Base-by-base conservation (phyloP, 2,888 invertebrate species). In the Margaritifera margaritifera region DNA sequence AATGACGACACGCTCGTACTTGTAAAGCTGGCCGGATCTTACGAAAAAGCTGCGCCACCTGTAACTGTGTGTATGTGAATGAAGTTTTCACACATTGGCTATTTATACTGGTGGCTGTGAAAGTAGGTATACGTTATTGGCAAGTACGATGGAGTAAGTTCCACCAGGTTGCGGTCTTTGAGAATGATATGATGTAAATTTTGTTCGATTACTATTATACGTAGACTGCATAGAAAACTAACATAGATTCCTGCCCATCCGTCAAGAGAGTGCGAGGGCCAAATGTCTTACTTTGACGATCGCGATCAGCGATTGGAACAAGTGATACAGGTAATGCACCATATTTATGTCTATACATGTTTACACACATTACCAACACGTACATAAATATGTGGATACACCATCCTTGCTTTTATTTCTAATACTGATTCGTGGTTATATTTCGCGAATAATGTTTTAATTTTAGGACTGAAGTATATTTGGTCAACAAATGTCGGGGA, bases 291-390 rank as follows among this genome's bases (percentile, higher is more conserved):
- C 71, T 71, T 75, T 52, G 76, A 83, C 69, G 79, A 84, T 64
- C 78, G 85, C 57, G 86, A 86, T 53, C 84, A 86, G 65, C 79
- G 85, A 64, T 68, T 87, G 65, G 87, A 87, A 74, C 78, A 81
- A 71, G 85, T 87, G 59, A 87, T 87, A 68, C 86, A 87, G 86
- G 87, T 86, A 68, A 59, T 56, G 59, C 42, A 53, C 24, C 63
- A 67, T 71, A 63, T 69, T 62, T 67, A 70, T 66, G 57, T 57
- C 15, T 57, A 57, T 25, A 20, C 15, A 57, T 57, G 22, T 57
- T 6, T 57, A 57, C 31, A 15, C 8, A 18, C 15, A 22, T 8
- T 60, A 42, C 42, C 0, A 42, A 42, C 11, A 42, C 42, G 2
- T 42, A 15, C 11, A 11, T 15, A 8, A 42, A 42, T 42, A 42